Percentiles rank a stretch among this genome's conserved stretches.
Evolutionary conservation across 2,888 invertebrate species (phyloP).

Genomic region (Hirtodrosophila trivittata): DNA sequence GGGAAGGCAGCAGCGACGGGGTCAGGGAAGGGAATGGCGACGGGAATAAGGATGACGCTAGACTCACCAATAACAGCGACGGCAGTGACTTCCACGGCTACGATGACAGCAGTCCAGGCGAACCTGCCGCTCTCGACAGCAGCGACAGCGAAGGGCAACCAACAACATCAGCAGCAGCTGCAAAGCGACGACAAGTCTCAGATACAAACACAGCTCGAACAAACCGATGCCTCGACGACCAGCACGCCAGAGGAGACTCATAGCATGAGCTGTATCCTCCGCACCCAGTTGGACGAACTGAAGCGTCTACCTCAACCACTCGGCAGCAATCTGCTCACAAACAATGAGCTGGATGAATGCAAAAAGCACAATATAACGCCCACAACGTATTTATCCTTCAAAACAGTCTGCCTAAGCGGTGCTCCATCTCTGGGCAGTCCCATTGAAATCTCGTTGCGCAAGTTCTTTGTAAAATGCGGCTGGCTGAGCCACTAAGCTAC

Average conservation of each 20-base stretch:
- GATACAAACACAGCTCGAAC: slow-evolving; percentile 52
- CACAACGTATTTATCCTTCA: slow-evolving; percentile 94
- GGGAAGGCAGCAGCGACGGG: slow-evolving; percentile 84
- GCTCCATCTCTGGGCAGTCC: slow-evolving; percentile 76
- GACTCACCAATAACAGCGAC: slow-evolving; percentile 70
- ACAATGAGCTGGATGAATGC: slow-evolving; percentile 90
- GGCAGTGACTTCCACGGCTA: slow-evolving; percentile 74
- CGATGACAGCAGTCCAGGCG: slow-evolving; percentile 71
- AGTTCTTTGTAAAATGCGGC: slow-evolving; percentile 83
- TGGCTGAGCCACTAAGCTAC: slow-evolving; percentile 82
- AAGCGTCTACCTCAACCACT: slow-evolving; percentile 80
- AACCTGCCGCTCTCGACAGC: slow-evolving; percentile 64
- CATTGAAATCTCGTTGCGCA: slow-evolving; percentile 84
- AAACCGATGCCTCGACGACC: slow-evolving; percentile 67
- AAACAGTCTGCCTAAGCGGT: slow-evolving; percentile 90
- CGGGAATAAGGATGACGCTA: slow-evolving; percentile 76
- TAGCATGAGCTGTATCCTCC: slow-evolving; percentile 86
- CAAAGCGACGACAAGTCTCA: slow-evolving; percentile 47
- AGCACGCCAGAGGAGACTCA: slow-evolving; percentile 34
- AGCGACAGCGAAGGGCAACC: slow-evolving; percentile 70
- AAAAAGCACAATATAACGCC: slow-evolving; percentile 91
- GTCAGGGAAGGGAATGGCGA: slow-evolving; percentile 68
- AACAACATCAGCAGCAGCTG: slow-evolving; percentile 71
- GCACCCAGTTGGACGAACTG: slow-evolving; percentile 81
- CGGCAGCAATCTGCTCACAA: slow-evolving; percentile 86